Conservation (phyloP, 1,140 invertebrate genomes). For the Psix sp. region DNA sequence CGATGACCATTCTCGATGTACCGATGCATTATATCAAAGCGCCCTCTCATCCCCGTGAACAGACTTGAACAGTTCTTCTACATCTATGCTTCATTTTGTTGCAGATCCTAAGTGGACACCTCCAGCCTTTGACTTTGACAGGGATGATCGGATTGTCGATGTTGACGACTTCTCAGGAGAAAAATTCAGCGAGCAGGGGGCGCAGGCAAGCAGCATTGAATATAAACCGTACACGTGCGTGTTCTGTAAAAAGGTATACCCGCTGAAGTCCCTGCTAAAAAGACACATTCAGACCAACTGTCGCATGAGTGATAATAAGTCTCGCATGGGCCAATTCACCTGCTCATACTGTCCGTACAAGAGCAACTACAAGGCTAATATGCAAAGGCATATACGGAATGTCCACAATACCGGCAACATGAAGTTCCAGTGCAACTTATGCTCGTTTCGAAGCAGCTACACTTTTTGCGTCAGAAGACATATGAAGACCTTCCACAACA, state of each 20-base stretch:
- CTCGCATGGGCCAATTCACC: constrained; percentile 60
- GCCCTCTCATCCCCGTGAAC: not conserved
- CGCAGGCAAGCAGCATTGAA: constrained; percentile 2
- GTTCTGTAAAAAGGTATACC: constrained; percentile 72
- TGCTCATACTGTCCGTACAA: constrained; percentile 70
- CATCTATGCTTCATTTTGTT: constrained; percentile 40
- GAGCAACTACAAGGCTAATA: constrained; percentile 71
- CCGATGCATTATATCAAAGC: not conserved
- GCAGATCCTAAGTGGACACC: constrained; percentile 32
- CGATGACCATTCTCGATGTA: constrained; percentile 3
- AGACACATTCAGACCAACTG: constrained; percentile 73
- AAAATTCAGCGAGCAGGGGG: constrained; percentile 16
- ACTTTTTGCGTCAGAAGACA: constrained; percentile 71
- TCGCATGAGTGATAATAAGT: constrained; percentile 54
- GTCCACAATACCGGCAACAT: constrained; percentile 65
- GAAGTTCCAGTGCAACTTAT: constrained; percentile 72
- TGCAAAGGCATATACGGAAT: constrained; percentile 70
- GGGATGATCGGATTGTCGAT: constrained; percentile 8
- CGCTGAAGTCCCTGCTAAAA: constrained; percentile 69
- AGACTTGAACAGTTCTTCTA: constrained; percentile 25
- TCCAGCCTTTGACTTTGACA: constrained; percentile 30
- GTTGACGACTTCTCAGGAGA: not conserved
- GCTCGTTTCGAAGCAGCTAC: constrained; percentile 72
- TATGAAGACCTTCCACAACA: constrained; percentile 68
- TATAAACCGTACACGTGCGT: constrained; percentile 66